Evolutionary conservation across 2,113 vertebrate genomes (phyloP), one percentile per base, ranked within the genome.

Genomic region (Callipepla squamata): DNA sequence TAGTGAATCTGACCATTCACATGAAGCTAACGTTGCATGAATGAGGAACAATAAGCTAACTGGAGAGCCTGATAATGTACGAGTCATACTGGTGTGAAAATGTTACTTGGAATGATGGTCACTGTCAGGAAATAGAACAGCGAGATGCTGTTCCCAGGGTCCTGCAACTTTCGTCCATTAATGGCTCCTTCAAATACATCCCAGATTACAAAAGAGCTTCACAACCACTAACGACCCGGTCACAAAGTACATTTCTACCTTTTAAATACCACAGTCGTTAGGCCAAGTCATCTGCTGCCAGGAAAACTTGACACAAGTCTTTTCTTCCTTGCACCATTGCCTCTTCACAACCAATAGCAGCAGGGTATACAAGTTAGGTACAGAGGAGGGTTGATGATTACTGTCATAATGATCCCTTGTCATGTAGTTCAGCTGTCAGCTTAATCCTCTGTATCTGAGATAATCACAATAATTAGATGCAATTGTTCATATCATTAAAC

Each of bases 401-500:
- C 88, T 75, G n/a, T 85, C 65, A 61, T 70, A 69, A 68, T 92
- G 69, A 48, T 75, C 77, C 55, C 53, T 91, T 94, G 91, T 87
- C 76, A 85, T 62, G 45, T 19, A 61, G 48, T 85, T 94, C 81
- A 82, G 72, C 85, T 87, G 75, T 66, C 90, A 96, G 62, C 34
- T 90, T 95, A 92, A 93, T 89, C 83, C 73, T 76, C 89, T 62
- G 30, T 75, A 86, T 75, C 85, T 48, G 44, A 44, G 57, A 51
- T 94, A 92, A 96, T 94, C 83, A 85, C 65, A 90, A 72, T 84
- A 93, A 96, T 94, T 81, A 84, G 77, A 81, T 83, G 62, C 77
- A 90, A 86, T 90, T 88, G 83, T 90, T 95, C 90, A 48, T 78
- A 92, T 88, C 66, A 84, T 88, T 94, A 57, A 66, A 61, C 77